Base-by-base conservation (phyloP, 2,113 vertebrate genomes). In the Heteronetta atricapilla region DNA sequence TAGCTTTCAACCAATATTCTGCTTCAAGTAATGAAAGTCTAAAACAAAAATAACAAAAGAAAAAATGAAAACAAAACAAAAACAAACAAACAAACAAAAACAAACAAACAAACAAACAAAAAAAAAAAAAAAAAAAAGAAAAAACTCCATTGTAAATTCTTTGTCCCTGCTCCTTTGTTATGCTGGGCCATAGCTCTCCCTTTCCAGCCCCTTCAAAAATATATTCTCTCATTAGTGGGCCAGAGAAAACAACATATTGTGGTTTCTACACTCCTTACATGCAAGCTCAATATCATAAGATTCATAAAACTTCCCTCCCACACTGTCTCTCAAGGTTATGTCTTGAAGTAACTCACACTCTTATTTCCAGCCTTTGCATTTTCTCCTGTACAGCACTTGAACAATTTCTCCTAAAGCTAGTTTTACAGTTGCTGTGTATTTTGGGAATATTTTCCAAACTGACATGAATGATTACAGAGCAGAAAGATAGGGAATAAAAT, bases 51-150 rank as follows among this genome's bases (percentile, higher is more conserved):
- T 40, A 72, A 84, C 6, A 60, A 83, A 53, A 16, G 16, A 40
- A 40, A 5, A 31, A 62, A 48, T 48, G 46, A 48, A 59, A 14
- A 0, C 42, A 50, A 26, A 68, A 2, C 1, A 40, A 55, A 38
- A 73, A 40, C 42, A 44, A 44, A 17, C 42, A 58, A 18, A 0
- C 38, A 48, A 26, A 2, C 1, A 40, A 55, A 38, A 55, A 38
- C n/a, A n/a, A n/a, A n/a, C 31, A 67, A 0, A 4, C 9, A 58
- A 18, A 0, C 42, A 48, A 26, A 2, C 1, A 40, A 55, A 38
- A 55, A 40, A 68, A 15, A 44, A n/a, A n/a, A n/a, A n/a, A n/a
- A n/a, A n/a, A n/a, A n/a, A n/a, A n/a, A n/a, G n/a, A 44, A 44
- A 17, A 68, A 0, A 4, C 9, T 42, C 18, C 7, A n/a, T 26